Evolutionary conservation across 2,113 vertebrate species (phyloP), one percentile per base, ranked within the genome.

Genomic region (Lamprotornis superbus): DNA sequence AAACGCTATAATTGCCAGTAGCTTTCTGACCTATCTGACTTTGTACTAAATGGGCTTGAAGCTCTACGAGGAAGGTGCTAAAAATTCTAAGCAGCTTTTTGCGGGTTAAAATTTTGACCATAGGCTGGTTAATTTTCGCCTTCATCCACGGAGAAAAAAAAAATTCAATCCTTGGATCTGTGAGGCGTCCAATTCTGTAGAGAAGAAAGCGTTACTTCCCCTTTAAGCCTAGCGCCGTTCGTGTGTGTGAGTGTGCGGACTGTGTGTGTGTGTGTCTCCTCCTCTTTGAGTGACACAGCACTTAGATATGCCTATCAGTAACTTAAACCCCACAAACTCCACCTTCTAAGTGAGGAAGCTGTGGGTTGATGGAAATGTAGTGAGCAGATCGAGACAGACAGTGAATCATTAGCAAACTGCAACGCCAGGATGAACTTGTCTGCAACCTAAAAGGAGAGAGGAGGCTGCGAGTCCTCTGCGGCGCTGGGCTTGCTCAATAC

Each of bases 341-440:
- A 98, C 98, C 98, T 98, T 98, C 98, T 95, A 91, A 98, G 98
- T 97, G 97, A 98, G 98, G 98, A 98, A 98, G 98, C 98, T 97
- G 98, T 98, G 97, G 96, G 98, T 97, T 95, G 98, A 96, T 98
- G 98, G 97, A 98, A 98, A 98, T 98, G 98, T 97, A 98, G 98
- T 96, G 95, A 97, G 97, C 97, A 97, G 97, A 98, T 97, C 97
- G 97, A 98, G 98, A 97, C 98, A 97, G 97, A 98, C 98, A 95
- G 97, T 97, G 98, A 97, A 98, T 98, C 98, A 97, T 97, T 98
- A 97, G 97, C 97, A 94, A 95, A 96, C 98, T 97, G 98, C 98
- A 96, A 95, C 97, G 97, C 97, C 97, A 94, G 97, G 97, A 98
- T 98, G 98, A 98, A 98, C 98, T 98, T 98, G 98, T 97, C 97